A percentile compares a stretch with the other conserved stretches of the same genome.
Evolutionary conservation across 1,140 invertebrate species (phyloP).

Genomic region (Myzus persicae): DNA sequence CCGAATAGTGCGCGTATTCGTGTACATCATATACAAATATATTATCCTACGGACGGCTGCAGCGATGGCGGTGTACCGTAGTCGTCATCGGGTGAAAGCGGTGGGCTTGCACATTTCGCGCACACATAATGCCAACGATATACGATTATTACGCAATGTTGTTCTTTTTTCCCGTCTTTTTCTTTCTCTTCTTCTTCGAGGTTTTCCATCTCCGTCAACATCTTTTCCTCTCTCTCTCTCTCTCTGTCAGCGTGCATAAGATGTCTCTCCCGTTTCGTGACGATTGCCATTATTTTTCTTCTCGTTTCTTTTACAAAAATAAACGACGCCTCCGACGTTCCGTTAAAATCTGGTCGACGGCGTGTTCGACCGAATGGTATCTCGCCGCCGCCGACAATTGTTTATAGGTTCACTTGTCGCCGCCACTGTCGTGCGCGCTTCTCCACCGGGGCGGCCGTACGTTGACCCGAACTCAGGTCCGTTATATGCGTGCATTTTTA

Average conservation of each 20-base stretch:
- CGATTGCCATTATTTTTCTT: neutral
- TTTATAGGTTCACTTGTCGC: neutral
- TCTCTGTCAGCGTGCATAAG: neutral
- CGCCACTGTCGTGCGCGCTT: neutral
- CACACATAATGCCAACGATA: constrained; percentile 34
- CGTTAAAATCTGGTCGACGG: neutral
- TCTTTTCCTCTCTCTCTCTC: neutral
- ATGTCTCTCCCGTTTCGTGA: neutral
- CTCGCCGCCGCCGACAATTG: neutral
- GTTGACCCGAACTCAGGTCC: constrained; percentile 13
- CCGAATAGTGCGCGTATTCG: constrained; percentile 29
- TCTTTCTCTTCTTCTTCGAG: neutral
- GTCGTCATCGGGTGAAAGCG: constrained; percentile 53
- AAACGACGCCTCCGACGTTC: neutral
- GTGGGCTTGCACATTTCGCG: constrained; percentile 43
- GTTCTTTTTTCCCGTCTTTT: constrained; percentile 2
- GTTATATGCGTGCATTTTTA: constrained; percentile 1
- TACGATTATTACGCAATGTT: constrained; percentile 52
- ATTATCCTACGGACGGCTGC: neutral
- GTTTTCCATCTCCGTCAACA: neutral
- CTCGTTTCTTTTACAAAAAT: neutral
- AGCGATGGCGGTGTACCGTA: neutral
- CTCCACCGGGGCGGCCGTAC: neutral
- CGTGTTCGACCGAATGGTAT: neutral
- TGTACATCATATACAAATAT: neutral